A percentile compares a stretch with the other conserved stretches of the same genome.
These are phyloP conservation scores for Sebastes melanostomus DNA, from an alignment of 2,797 vertebrate species.

Conservation along the genomic window DNA sequence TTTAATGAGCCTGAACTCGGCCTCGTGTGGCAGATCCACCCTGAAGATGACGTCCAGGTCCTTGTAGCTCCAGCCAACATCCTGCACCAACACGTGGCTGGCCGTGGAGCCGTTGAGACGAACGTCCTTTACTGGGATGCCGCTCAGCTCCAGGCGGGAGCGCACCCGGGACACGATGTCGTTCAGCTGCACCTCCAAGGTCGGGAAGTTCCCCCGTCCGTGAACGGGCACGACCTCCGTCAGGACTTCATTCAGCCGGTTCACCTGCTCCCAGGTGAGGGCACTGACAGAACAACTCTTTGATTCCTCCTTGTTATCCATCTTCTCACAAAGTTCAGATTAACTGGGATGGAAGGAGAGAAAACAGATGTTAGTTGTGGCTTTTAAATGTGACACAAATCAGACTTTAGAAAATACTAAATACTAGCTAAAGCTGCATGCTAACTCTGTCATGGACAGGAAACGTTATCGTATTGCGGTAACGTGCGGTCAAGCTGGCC, in stretches of 20 bases:
- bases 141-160: slow-evolving; percentile 84
- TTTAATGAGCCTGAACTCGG: slow-evolving; percentile 90
- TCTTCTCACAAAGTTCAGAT: slow-evolving; percentile 56
- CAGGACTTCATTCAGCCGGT: slow-evolving; percentile 90
- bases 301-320: slow-evolving; percentile 79
- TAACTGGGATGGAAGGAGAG: slow-evolving; percentile 31
- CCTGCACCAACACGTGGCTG: slow-evolving; percentile 94
- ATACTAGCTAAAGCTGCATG: too few species aligned
- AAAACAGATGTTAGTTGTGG: not conserved
- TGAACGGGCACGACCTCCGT: slow-evolving; percentile 92
- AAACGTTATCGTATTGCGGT: too few species aligned
- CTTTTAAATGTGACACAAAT: not conserved
- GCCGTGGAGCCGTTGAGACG: slow-evolving; percentile 95
- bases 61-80: slow-evolving; percentile 95
- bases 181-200: slow-evolving; percentile 91
- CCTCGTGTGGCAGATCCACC: slow-evolving; percentile 89
- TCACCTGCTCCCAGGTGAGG: slow-evolving; percentile 95
- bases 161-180: slow-evolving; percentile 93
- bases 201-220: slow-evolving; percentile 95
- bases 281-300: slow-evolving; percentile 79
- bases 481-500: too few species aligned
- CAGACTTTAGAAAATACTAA: too few species aligned
- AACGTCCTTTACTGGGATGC: slow-evolving; percentile 88
- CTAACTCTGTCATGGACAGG: too few species aligned
- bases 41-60: slow-evolving; percentile 97